phyloP scores from a whole-genome alignment of 2,888 invertebrate genomes.

The Ommatoiulus sabulosus region DNA sequence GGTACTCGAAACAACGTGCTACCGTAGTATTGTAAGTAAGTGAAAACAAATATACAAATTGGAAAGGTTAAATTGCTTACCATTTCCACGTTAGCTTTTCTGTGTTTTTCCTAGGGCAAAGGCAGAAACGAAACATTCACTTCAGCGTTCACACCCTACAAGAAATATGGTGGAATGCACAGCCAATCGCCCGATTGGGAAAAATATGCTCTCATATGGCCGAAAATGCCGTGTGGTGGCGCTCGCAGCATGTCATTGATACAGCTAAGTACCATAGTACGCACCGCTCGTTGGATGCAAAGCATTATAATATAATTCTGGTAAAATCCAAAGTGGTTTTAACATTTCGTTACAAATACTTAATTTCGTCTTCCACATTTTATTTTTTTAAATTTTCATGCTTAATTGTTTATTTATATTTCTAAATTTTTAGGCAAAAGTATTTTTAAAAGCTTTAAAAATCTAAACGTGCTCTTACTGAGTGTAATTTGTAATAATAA shows the following conservation, averaged over 20 bases:
- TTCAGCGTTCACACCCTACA: constrained; percentile 35
- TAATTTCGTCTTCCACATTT: no score
- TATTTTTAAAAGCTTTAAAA: no score
- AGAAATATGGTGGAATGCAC: constrained; percentile 52
- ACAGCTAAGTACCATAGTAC: no score
- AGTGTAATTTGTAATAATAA: no score
- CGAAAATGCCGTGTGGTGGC: neutral
- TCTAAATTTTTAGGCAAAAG: no score
- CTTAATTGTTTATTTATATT: no score
- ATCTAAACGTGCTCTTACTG: no score
- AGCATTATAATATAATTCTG: no score
- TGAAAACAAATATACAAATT: neutral
- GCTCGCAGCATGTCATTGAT: neutral
- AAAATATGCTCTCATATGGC: neutral
- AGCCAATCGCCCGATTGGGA: neutral
- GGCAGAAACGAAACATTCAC: constrained; percentile 2
- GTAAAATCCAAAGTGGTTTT: no score
- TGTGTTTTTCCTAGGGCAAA: neutral
- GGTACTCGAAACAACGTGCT: neutral
- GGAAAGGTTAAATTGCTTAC: constrained; percentile 21
- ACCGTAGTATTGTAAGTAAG: neutral
- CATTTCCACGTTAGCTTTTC: constrained; percentile 13
- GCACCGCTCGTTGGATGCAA: no score
- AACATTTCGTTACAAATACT: no score
- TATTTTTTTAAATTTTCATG: no score